A percentile compares a stretch with the other conserved stretches of the same genome.
Conservation (phyloP, 2,797 vertebrate genomes). For the Harpagifer antarcticus region DNA sequence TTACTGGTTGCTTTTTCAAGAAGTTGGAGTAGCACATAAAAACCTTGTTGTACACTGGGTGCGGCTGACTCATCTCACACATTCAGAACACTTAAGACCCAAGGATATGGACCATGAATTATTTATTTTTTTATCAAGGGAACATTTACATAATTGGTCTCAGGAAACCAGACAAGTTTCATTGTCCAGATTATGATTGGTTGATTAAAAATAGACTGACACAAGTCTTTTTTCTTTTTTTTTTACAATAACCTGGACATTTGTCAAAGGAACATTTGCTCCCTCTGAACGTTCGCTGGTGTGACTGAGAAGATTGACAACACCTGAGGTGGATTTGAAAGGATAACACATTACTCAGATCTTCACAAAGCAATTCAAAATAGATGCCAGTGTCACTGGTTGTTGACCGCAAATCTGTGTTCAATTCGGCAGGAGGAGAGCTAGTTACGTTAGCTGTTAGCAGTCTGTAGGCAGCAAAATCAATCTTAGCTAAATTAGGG, state of each 20-base stretch:
- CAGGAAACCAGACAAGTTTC: not conserved
- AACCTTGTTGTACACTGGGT: not conserved
- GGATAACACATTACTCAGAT: constrained; percentile 24
- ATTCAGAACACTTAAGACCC: not conserved
- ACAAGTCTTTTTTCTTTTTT: too few species aligned
- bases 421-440: too few species aligned
- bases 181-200: constrained; percentile 33
- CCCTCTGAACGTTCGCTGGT: constrained; percentile 25
- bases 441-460: too few species aligned
- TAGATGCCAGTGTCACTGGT: constrained; percentile 38
- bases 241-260: constrained; percentile 9
- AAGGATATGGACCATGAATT: not conserved
- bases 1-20: constrained; percentile 12
- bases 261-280: constrained; percentile 45
- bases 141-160: not conserved
- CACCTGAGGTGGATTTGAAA: constrained; percentile 64
- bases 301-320: constrained; percentile 63
- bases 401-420: constrained; percentile 21
- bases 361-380: constrained; percentile 49
- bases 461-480: too few species aligned
- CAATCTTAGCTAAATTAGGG: too few species aligned
- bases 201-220: constrained; percentile 31
- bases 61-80: not conserved
- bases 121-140: not conserved
- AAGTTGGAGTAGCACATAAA: not conserved